Percentiles rank a stretch among this genome's conserved stretches.
These are phyloP conservation scores for Mesoclemmys tuberculata DNA, from an alignment of 2,113 vertebrate species.

Conservation along the genomic window DNA sequence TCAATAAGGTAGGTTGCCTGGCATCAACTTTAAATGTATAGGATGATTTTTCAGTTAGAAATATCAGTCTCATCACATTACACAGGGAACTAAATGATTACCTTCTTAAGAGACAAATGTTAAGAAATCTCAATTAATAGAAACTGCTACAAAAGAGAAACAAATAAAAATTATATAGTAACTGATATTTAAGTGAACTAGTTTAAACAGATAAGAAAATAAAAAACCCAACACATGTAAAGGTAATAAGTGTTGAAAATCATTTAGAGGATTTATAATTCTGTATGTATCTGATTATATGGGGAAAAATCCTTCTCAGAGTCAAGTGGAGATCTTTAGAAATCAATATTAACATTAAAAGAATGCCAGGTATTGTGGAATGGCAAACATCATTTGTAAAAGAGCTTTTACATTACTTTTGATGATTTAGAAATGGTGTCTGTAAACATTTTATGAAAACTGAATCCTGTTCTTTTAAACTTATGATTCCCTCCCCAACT, in stretches of 20 bases:
- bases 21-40: too few species aligned
- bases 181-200: background rate
- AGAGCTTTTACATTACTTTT: background rate
- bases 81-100: background rate
- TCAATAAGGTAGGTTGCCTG: too few species aligned
- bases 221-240: background rate
- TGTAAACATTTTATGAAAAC: background rate
- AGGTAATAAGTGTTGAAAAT: background rate
- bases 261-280: background rate
- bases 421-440: background rate
- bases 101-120: background rate
- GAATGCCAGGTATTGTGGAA: background rate
- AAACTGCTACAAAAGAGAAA: background rate
- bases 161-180: background rate
- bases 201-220: background rate
- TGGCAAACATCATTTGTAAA: background rate
- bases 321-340: background rate
- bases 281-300: background rate
- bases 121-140: background rate
- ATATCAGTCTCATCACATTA: background rate
- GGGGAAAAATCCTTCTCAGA: background rate
- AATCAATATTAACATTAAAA: background rate
- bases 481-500: background rate
- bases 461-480: background rate
- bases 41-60: background rate